A percentile compares a stretch with the other conserved stretches of the same genome.
Conservation (phyloP, 2,888 invertebrate species). For the Drosophila pegasa region DNA sequence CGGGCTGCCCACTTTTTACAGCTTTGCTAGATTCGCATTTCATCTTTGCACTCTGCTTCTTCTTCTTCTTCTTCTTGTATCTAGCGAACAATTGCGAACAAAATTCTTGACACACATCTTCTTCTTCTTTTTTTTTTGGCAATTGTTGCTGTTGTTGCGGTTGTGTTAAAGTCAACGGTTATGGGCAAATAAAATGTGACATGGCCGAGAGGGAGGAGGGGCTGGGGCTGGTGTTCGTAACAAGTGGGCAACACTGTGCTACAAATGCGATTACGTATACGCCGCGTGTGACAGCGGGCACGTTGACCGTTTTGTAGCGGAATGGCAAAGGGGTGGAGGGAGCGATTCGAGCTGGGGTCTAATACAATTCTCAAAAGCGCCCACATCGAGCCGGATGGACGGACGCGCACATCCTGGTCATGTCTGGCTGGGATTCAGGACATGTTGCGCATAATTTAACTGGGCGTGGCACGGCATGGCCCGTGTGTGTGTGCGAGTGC, state of each 20-base stretch:
- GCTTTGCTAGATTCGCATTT: not conserved
- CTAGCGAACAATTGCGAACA: conserved; percentile 39
- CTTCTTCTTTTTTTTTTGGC: conserved; percentile 57
- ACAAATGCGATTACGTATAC: conserved; percentile 76
- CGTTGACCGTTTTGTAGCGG: conserved; percentile 43
- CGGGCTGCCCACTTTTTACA: conserved; percentile 33
- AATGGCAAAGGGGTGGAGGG: conserved; percentile 30
- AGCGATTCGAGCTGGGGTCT: not conserved
- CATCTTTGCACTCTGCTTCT: conserved; percentile 9
- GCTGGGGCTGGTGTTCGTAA: conserved; percentile 48
- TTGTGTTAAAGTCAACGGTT: conserved; percentile 70
- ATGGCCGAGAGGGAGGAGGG: conserved; percentile 1
- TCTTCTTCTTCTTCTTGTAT: not conserved
- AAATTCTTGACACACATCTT: conserved; percentile 63
- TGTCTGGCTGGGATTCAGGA: conserved; percentile 26
- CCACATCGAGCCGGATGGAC: conserved; percentile 3
- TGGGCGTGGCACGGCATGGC: conserved; percentile 20
- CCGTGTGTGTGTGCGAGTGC: conserved; percentile 12
- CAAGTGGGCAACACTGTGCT: conserved; percentile 66
- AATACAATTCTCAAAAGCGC: conserved; percentile 18
- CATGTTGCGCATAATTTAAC: conserved; percentile 42
- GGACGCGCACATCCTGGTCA: conserved; percentile 20
- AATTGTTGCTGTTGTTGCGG: conserved; percentile 47
- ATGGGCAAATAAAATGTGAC: conserved; percentile 65
- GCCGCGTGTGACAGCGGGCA: conserved; percentile 55